Evolutionary conservation across 1,140 invertebrate genomes (phyloP), one percentile per base, ranked within the genome.

Genomic region (Drosophila sechellia): DNA sequence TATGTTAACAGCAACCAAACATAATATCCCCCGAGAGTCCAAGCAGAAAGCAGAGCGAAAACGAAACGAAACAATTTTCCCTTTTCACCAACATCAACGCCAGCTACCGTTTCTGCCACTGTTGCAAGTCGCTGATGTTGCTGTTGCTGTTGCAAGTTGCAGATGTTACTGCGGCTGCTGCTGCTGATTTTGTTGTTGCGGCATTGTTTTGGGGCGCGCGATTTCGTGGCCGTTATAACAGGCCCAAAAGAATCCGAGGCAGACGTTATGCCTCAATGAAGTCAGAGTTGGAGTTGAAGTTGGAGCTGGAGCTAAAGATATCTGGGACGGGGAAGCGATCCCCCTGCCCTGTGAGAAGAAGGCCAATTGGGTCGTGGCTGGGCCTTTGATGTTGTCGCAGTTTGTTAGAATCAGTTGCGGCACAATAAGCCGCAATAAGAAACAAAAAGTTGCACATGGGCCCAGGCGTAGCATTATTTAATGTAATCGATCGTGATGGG

Each of bases 1-100:
- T 79, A 83, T 83, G 79, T 83, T 83, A 83, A 79, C 79, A 79
- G 79, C 75, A 45, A 50, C 27, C 75, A 83, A 81, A 75, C 79
- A 75, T 83, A 71, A 83, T 83, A 81, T 75, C 70, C 77, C 79
- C 63, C 40, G 64, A 56, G 58, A 64, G 59, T 11, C 25, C 2
- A 2, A 65, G 46, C n/a, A 15, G 43, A 12, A 56, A 61, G 56
- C 54, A 75, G 59, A 48, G 55, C 53, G 50, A 77, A 58, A 59
- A 49, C 63, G 39, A 71, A 73, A 50, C 79, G 39, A 70, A 61
- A 58, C 55, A 54, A 69, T 83, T 81, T 81, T 83, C 63, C 74
- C 79, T 74, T 81, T 81, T 81, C 54, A 53, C 35, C 37, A 70
- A 43, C 53, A 77, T 59, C 49, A 48, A 31, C 27, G 74, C 64